Base-by-base conservation (phyloP, 1,140 invertebrate species). In the Cyclina sinensis region DNA sequence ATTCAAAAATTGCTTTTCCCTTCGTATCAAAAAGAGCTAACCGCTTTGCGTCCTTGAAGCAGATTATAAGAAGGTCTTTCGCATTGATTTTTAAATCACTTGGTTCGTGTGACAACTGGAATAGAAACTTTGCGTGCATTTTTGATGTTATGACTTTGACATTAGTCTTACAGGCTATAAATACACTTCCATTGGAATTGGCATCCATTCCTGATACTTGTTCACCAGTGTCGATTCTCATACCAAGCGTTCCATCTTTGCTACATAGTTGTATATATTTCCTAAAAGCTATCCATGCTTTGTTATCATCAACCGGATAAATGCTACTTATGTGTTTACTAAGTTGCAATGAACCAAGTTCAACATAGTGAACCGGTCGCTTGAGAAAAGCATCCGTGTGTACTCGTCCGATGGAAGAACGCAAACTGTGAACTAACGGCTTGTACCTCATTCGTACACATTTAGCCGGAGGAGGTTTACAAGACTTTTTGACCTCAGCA, bases 221-320 rank as follows among this genome's bases (percentile, higher is more conserved):
- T 30, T 86, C 84, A 18, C 51, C 84, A 32, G 24, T 54, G 46
- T 86, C 84, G 21, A 86, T 37, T 37, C 84, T 48, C n/a, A 30
- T 16, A 24, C 84, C 84, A 5, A 57, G 18, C 11, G 70, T 54
- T 9, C 84, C 84, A 46, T 86, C 84, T 21, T 86, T 86, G n/a
- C 70, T 30, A 32, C 84, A 86, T 2, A 86, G 32, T 48, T 86
- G 84, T 16, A 78, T 78, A 27, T 76, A 86, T 51, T 86, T 86
- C 51, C 84, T 35, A 43, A 78, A 86, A 4, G 70, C 70, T 9
- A 86, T 35, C 84, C 84, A 86, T 21, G 84, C 84, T 30, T 78
- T 86, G 35, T 27, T n/a, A 11, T 86, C 70, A 62, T 78, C 73
- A 18, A 86, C 51, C 16, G 84, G 51, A 24, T 30, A 78, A 39